Evolutionary conservation across 2,797 vertebrate species (phyloP).

Genomic region (Enteromius afrohamiltoni): DNA sequence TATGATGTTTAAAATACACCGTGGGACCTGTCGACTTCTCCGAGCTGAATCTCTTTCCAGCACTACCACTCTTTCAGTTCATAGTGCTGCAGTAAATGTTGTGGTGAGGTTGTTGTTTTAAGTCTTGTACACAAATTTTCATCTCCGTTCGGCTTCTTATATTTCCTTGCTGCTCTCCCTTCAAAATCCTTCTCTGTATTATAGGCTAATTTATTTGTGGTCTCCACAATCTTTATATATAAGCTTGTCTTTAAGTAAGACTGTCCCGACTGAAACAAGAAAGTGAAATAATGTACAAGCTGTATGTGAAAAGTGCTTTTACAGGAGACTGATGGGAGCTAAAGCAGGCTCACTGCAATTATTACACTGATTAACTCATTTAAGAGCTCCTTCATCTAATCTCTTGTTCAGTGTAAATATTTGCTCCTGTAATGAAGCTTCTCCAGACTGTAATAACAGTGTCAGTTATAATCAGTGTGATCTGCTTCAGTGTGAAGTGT

Average conservation of each 20-base stretch:
- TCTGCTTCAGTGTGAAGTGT: background rate
- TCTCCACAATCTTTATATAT: background rate
- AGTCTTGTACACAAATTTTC: background rate
- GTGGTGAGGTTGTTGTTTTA: background rate
- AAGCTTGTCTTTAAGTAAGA: background rate
- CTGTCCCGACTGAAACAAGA: background rate
- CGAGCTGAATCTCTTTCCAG: background rate
- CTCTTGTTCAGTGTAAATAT: constrained; percentile 1
- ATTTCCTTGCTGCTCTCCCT: background rate
- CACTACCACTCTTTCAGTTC: background rate
- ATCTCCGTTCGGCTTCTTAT: background rate
- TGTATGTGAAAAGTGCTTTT: background rate
- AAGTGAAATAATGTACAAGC: background rate
- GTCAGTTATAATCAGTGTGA: background rate
- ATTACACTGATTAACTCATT: background rate
- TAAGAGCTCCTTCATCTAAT: background rate
- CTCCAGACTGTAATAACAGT: background rate
- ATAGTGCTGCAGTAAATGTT: background rate
- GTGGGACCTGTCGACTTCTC: background rate
- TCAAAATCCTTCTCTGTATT: background rate
- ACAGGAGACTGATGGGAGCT: background rate
- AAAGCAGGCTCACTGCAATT: background rate
- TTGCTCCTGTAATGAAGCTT: background rate
- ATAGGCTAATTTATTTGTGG: background rate
- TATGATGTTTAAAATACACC: background rate